phyloP scores from a whole-genome alignment of 2,797 vertebrate species.

The Chrosomus eos region DNA sequence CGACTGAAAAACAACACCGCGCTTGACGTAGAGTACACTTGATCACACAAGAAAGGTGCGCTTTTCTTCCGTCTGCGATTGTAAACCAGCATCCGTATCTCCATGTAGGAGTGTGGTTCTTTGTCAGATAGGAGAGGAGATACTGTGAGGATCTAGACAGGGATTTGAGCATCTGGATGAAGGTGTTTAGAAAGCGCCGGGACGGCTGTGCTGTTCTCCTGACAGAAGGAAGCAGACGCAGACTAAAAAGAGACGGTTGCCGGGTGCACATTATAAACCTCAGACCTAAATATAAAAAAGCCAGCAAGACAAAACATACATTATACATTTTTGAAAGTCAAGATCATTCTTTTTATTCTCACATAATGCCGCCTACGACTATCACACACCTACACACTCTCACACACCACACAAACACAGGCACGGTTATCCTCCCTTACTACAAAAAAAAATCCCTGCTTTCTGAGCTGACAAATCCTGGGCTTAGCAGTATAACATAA shows the following conservation, averaged over 20 bases:
- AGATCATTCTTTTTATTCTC: conserved; percentile 23
- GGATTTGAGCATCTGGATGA: conserved; percentile 47
- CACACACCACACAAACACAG: conserved; percentile 28
- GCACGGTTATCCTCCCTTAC: conserved; percentile 39
- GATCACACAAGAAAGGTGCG: conserved; percentile 2
- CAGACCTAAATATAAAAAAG: conserved; percentile 33
- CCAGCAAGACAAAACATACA: conserved; percentile 20
- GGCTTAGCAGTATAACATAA: conserved; percentile 50
- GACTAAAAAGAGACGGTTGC: conserved; percentile 30
- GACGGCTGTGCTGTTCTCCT: conserved; percentile 23
- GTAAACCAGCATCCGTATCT: background rate
- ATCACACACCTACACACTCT: conserved; percentile 28
- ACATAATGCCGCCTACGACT: conserved; percentile 19
- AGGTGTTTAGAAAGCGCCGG: conserved; percentile 35
- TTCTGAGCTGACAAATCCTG: conserved; percentile 49
- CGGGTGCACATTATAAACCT: conserved; percentile 1
- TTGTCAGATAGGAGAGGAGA: conserved; percentile 20
- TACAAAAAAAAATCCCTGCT: conserved; percentile 44
- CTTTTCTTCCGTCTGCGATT: background rate
- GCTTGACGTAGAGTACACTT: background rate
- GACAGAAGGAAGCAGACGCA: conserved; percentile 29
- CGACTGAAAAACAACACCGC: conserved; percentile 2
- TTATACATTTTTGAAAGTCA: conserved; percentile 26
- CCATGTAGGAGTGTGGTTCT: background rate
- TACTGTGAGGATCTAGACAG: conserved; percentile 35